Evolutionary conservation across 2,113 vertebrate genomes (phyloP), one percentile per base, ranked within the genome.

Genomic region (Notothenia coriiceps): DNA sequence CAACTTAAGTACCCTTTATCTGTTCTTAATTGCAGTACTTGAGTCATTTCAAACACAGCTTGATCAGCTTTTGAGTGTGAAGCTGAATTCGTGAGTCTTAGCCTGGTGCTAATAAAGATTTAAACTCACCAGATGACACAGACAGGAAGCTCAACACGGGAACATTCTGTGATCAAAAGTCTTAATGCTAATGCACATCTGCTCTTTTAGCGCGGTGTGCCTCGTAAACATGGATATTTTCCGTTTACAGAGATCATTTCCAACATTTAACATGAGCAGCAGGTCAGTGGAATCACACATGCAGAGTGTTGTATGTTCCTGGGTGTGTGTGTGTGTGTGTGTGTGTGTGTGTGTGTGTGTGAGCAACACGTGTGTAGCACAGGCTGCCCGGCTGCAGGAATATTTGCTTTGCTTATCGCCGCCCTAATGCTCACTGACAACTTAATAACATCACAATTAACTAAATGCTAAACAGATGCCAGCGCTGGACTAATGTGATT

Each of bases 381-480:
- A 9, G 76, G 52, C 86, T 74, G 77, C 70, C 55, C 2, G 7
- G 75, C 85, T 82, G 87, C 64, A 82, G 64, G 91, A 90, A 91
- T 94, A 91, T 92, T 92, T 88, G 85, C 91, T 88, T 94, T 93
- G 93, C 90, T 89, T 96, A 96, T 96, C 93, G 94, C 96, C 93
- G 94, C 95, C 94, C 95, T 97, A 97, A 98, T 97, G 96, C 96
- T 95, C 96, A 96, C 96, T 97, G 97, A 98, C 97, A 98, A 97
- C 95, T 97, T 97, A 98, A 98, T 97, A 97, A 97, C 92, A 95
- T 96, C 95, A 97, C 96, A 97, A 98, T 98, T 98, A 98, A 97
- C 96, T 96, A 97, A 97, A 98, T 97, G 96, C 96, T 97, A 97
- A 97, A 97, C 97, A 98, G 97, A 97, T 96, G 97, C 94, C 86